Conservation (phyloP, 2,888 invertebrate genomes). For the Crioceris asparagi region DNA sequence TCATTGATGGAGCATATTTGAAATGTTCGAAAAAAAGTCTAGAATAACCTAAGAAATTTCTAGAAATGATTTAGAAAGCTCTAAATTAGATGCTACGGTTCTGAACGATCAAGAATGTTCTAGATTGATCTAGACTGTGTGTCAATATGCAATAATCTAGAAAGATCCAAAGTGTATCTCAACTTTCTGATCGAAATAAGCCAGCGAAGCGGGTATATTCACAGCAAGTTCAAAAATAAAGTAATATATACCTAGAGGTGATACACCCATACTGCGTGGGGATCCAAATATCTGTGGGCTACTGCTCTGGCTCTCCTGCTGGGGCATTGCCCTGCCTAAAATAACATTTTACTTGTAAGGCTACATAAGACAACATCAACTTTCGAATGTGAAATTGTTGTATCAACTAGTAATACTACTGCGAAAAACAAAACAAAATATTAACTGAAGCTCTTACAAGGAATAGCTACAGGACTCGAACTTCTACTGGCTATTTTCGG, state of each 20-base stretch:
- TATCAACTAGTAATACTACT: too few species aligned
- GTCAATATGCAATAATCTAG: too few species aligned
- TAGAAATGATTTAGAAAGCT: too few species aligned
- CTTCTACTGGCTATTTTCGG: constrained; percentile 43
- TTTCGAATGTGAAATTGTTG: background rate
- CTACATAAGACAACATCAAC: background rate
- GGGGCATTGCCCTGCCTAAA: constrained; percentile 14
- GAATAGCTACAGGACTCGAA: constrained; percentile 51
- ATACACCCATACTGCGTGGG: constrained; percentile 44
- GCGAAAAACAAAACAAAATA: too few species aligned
- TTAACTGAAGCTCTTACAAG: constrained; percentile 36
- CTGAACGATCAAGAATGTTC: too few species aligned
- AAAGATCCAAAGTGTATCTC: too few species aligned
- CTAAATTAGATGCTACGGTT: too few species aligned
- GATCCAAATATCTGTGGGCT: constrained; percentile 45
- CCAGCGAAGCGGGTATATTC: background rate
- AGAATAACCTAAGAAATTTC: too few species aligned
- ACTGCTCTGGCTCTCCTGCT: constrained; percentile 42
- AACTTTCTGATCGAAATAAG: too few species aligned
- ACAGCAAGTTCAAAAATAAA: background rate
- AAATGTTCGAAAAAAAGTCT: too few species aligned
- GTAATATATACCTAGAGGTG: constrained; percentile 41
- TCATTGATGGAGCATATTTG: too few species aligned
- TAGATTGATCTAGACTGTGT: too few species aligned
- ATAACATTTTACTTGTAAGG: constrained; percentile 19